Evolutionary conservation across 2,888 invertebrate genomes (phyloP).

Genomic region (Zaprionus lineosus): DNA sequence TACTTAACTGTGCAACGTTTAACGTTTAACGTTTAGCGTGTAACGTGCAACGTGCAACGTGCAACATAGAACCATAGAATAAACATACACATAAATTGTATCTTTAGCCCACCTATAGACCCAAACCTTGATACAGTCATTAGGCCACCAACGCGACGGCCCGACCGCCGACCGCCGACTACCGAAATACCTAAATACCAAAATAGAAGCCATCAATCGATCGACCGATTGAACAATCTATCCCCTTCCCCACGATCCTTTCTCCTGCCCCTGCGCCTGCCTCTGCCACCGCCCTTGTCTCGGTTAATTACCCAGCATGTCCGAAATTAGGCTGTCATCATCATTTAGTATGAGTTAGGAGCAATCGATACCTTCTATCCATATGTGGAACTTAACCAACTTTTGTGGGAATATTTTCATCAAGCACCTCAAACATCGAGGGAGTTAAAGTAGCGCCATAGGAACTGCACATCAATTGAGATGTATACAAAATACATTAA

Average conservation of each 20-base stretch:
- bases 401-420: conserved; percentile 7
- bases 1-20: conserved; percentile 35
- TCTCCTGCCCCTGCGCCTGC: no score
- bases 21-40: conserved; percentile 37
- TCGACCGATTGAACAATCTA: conserved; percentile 26
- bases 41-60: conserved; percentile 17
- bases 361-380: conserved; percentile 2
- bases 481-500: no score
- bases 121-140: conserved; percentile 66
- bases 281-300: conserved; percentile 15
- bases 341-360: conserved; percentile 52
- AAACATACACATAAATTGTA: conserved; percentile 51
- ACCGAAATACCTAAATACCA: conserved; percentile 20
- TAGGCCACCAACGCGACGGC: conserved; percentile 57
- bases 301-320: conserved; percentile 51
- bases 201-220: neutral
- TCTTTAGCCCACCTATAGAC: conserved; percentile 17
- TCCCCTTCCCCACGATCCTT: conserved; percentile 22
- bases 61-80: conserved; percentile 41
- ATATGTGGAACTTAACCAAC: neutral
- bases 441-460: no score
- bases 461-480: no score
- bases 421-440: neutral
- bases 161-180: conserved; percentile 19
- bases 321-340: conserved; percentile 76